Base-by-base conservation (phyloP, 2,113 vertebrate species). In the Arenaria interpres region DNA sequence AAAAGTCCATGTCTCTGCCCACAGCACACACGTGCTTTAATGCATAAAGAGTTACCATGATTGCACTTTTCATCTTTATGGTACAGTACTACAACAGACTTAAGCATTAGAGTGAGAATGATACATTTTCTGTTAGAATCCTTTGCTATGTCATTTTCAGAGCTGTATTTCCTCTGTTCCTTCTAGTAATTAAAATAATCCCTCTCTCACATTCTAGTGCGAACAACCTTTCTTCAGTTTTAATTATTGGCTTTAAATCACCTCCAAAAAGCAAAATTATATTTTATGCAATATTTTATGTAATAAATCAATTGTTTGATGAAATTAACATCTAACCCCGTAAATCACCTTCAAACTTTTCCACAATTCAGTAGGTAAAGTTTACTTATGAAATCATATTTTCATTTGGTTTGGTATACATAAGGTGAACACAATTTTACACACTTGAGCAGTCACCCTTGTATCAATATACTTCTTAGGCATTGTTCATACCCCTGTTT, bases 1-100 rank as follows among this genome's bases (percentile, higher is more conserved):
- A 46, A 33, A 76, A 45, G 12, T 66, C 14, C 4, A 5, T 7
- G 27, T 14, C 4, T 35, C 33, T 66, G 20, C 16, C 28, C 35
- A 66, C 33, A 73, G 15, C 39, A 46, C 3, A 2, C 23, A 50
- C 0, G 0, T 59, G 21, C 43, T 73, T 77, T 43, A 62, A 37
- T 6, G 9, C 14, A 51, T 9, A 18, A 73, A 43, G 2, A 17
- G 25, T 43, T 82, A 48, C 23, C 24, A 9, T 8, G 5, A 30
- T 3, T 59, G 17, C 14, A 32, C 15, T 71, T 62, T 39, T 24
- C 33, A 66, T 17, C 14, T 33, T 27, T 74, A 10, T 43, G 23
- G 8, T 57, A 20, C 48, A 33, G 19, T 5, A 4, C 8, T 80
- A 37, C 1, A 21, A 9, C 12, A 85, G 54, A 39, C 43, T 56